Conservation (phyloP, 2,797 vertebrate genomes). For the Pseudochaenichthys georgianus region DNA sequence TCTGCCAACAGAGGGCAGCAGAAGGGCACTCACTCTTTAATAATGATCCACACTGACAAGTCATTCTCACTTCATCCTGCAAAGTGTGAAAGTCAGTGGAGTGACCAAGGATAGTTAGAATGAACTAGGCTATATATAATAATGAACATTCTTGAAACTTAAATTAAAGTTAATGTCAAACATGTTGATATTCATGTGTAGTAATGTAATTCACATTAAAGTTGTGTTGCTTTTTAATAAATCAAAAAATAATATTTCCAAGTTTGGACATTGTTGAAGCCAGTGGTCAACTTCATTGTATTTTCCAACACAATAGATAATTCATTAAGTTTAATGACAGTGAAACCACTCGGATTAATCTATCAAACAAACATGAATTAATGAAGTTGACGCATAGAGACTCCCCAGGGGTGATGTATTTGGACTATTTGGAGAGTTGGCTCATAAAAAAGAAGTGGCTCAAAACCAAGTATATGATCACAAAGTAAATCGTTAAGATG, state of each 20-base stretch:
- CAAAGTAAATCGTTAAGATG: conserved; percentile 52
- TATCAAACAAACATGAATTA: conserved; percentile 31
- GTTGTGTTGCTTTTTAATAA: background rate
- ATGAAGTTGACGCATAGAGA: background rate
- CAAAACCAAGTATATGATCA: conserved; percentile 36
- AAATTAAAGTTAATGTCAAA: background rate
- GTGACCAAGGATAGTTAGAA: background rate
- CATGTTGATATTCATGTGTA: background rate
- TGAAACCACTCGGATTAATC: conserved; percentile 2
- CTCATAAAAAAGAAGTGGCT: conserved; percentile 35
- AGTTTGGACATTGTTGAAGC: background rate
- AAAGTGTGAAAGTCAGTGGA: background rate
- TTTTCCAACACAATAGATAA: background rate
- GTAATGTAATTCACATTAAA: background rate
- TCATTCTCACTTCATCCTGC: background rate
- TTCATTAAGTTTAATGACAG: no score
- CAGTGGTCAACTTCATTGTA: background rate
- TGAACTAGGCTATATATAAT: background rate
- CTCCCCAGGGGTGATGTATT: conserved; percentile 27
- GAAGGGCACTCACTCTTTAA: background rate
- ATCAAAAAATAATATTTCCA: background rate
- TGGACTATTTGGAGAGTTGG: conserved; percentile 19
- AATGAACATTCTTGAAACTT: background rate
- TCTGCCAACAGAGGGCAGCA: conserved; percentile 78
- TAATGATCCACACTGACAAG: background rate